Evolutionary conservation across 2,888 invertebrate genomes (phyloP).

Genomic region (Cylloceria caligata): DNA sequence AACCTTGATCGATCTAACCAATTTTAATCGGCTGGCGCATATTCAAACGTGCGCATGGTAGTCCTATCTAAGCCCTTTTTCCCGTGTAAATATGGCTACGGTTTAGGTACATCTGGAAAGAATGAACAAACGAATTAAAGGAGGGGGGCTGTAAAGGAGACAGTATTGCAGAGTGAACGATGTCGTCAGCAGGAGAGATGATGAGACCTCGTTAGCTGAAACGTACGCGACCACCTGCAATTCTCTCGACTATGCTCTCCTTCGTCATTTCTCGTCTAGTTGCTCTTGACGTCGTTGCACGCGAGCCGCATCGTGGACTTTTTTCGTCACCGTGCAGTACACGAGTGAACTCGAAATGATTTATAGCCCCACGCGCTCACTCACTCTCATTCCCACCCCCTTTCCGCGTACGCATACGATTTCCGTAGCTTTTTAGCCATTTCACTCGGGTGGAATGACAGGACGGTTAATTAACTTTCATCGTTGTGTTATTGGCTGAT

Average conservation of each 20-base stretch:
- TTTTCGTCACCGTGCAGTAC: slow-evolving; percentile 52
- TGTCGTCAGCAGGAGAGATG: slow-evolving; percentile 62
- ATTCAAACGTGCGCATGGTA: too few species aligned
- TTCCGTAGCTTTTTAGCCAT: slow-evolving; percentile 77
- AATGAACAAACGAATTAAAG: slow-evolving; percentile 18
- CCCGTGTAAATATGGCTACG: too few species aligned
- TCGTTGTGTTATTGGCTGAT: slow-evolving; percentile 75
- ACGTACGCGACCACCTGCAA: slow-evolving; percentile 54
- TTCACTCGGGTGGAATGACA: slow-evolving; percentile 78
- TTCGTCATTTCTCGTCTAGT: slow-evolving; percentile 47
- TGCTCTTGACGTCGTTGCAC: slow-evolving; percentile 37
- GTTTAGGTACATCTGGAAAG: slow-evolving; percentile 11
- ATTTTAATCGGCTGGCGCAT: too few species aligned
- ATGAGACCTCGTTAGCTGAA: slow-evolving; percentile 52
- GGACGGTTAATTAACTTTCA: slow-evolving; percentile 81
- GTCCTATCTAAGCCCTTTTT: too few species aligned
- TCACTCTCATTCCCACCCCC: slow-evolving; percentile 9
- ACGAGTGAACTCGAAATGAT: slow-evolving; percentile 61
- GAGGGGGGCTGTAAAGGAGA: slow-evolving; percentile 40
- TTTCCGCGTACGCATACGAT: slow-evolving; percentile 71
- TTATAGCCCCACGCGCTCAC: slow-evolving; percentile 49
- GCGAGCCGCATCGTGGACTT: slow-evolving; percentile 43
- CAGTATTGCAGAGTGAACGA: slow-evolving; percentile 44
- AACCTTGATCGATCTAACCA: too few species aligned
- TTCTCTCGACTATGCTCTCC: slow-evolving; percentile 38